Base-by-base conservation (phyloP, 2,113 vertebrate genomes). In the Corvus moneduloides region DNA sequence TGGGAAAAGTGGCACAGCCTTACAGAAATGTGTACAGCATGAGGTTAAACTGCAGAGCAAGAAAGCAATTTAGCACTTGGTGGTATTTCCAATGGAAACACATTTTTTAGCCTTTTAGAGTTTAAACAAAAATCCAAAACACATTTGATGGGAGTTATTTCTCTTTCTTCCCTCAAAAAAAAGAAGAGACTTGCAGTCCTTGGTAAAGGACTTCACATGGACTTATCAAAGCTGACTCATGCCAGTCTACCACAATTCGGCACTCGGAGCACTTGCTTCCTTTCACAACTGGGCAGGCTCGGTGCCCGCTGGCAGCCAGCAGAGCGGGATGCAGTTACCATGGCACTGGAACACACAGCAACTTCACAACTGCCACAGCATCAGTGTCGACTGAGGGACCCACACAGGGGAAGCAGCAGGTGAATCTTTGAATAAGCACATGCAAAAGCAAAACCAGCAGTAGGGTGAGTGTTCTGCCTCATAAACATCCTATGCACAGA, bases 251-350 rank as follows among this genome's bases (percentile, higher is more conserved):
- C 61, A 68, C 73, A 51, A 16, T 84, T 33, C 6, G n/a, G 76
- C 52, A 59, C 55, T 55, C 3, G 7, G 63, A 96, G 81, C 71
- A 24, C 24, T 87, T 9, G 21, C 22, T 87, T 56, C 69, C 49
- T 64, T 22, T 68, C 71, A 61, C 66, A 72, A 41, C 20, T 18
- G 75, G 76, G 76, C 62, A 93, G 78, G 72, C 91, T 74, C 2
- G 0, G 58, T 76, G 89, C 93, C 76, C 0, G 2, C 84, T 51
- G 89, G 95, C 86, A 84, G 76, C 16, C 64, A 35, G 69, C 33
- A 0, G 4, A 78, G 68, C 22, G 2, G 84, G 48, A 78, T 64
- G 28, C 93, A 89, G 96, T 97, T 95, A 75, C 95, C 94, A 96
- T 96, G 95, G 95, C 93, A 91, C 73, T 94, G 16, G 0, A 92